phyloP scores from a whole-genome alignment of 2,113 vertebrate species.

The Scolopax mira region DNA sequence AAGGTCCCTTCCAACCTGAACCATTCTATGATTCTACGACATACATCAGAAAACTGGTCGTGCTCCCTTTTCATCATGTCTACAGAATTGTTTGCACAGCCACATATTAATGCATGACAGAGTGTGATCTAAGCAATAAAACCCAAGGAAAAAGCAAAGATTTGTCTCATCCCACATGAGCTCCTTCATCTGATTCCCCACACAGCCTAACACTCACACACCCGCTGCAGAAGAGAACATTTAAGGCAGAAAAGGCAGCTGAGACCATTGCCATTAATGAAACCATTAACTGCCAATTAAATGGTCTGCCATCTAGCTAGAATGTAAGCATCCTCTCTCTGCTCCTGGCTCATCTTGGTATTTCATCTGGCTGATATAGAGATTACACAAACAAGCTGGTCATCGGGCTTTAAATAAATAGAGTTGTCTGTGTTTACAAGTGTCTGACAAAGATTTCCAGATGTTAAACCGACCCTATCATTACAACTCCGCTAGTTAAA shows the following conservation, averaged over 20 bases:
- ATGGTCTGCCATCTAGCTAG: not conserved
- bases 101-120: not conserved
- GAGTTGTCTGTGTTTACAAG: constrained; percentile 21
- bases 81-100: not conserved
- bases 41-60: not conserved
- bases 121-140: not conserved
- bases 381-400: not conserved
- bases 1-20: too few relatives aligned
- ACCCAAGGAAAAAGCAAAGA: not conserved
- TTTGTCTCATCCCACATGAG: not conserved
- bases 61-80: not conserved
- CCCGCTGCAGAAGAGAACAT: not conserved
- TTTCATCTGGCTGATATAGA: not conserved
- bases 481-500: not conserved
- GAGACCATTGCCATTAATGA: not conserved
- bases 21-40: not conserved
- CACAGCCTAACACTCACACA: not conserved
- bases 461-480: not conserved
- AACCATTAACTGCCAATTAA: not conserved
- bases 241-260: not conserved
- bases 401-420: constrained; percentile 19
- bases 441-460: constrained; percentile 14
- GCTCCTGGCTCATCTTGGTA: not conserved
- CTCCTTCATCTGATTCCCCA: not conserved
- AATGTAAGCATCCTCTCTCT: not conserved